Evolutionary conservation across 2,888 invertebrate species (phyloP), one percentile per base, ranked within the genome.

Genomic region (Ctena decussata): DNA sequence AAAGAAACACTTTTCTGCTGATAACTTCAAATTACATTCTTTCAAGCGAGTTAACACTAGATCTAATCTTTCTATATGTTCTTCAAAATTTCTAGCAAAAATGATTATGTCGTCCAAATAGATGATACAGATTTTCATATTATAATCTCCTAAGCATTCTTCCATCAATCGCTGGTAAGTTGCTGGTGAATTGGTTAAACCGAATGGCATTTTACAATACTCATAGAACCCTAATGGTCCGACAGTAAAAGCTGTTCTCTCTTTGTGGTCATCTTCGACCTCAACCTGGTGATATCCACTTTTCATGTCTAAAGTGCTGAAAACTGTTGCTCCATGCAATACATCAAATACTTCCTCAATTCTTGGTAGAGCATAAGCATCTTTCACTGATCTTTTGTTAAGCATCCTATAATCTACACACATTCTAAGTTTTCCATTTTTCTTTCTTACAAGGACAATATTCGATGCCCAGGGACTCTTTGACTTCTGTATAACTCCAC

Each of bases 21-120:
- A 65, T 21, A 89, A 44, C 57, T 90, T 89, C 11, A 90, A 46
- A 18, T 86, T 77, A 39, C 44, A 35, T 37, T 81, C 60, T 44
- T 71, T 6, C 24, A 85, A 49, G 30, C 76, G 37, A 21, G 74
- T 39, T 21, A 91, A 76, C 8, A 91, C 53, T 83, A 44, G 30
- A 70, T 73, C 84, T 82, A 90, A 46, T 2, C 83, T 76, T 60
- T 81, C 79, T 1, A 89, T 30, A 75, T 86, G 84, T 73, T 89
- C 75, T 49, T 87, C 80, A 72, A 82, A 85, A 11, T 73, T 39
- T 1, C 39, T 49, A 1, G 81, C 75, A 39, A 84, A 86, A 32
- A 90, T 82, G 18, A 88, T 90, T 18, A 90, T 30, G 69, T 91
- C 90, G 76, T 90, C 90, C 11, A 90, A 2, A 37, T 89, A 90